A percentile compares a stretch with the other conserved stretches of the same genome.
phyloP scores from a whole-genome alignment of 2,797 vertebrate genomes.

The Danio tinwini region DNA sequence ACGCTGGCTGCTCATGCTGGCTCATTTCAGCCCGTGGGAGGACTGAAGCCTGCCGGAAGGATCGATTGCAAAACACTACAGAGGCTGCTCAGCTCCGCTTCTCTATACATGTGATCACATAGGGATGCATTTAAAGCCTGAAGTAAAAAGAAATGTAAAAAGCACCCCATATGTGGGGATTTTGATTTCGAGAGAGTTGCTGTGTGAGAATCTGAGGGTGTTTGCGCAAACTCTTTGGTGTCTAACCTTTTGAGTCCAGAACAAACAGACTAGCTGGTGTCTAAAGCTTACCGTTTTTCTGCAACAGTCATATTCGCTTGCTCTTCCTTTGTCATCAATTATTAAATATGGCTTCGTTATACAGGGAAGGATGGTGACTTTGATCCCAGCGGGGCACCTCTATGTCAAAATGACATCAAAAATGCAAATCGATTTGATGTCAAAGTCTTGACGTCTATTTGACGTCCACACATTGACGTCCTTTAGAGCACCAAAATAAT shows the following conservation, averaged over 20 bases:
- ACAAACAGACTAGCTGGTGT: slow-evolving; percentile 29
- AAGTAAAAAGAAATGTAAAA: slow-evolving; percentile 34
- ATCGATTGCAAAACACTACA: slow-evolving; percentile 57
- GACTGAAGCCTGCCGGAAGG: slow-evolving; percentile 58
- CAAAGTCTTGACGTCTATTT: too few relatives aligned
- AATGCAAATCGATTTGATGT: too few relatives aligned
- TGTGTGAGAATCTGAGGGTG: slow-evolving; percentile 47
- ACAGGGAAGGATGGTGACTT: slow-evolving; percentile 14
- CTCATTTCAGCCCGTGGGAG: slow-evolving; percentile 59
- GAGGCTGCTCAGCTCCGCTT: slow-evolving; percentile 32
- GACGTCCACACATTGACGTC: too few relatives aligned
- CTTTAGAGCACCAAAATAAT: too few relatives aligned
- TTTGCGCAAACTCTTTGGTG: slow-evolving; percentile 64
- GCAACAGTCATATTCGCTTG: slow-evolving; percentile 47
- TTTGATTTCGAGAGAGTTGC: slow-evolving; percentile 23
- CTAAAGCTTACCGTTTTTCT: slow-evolving; percentile 27
- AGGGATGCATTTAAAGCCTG: slow-evolving; percentile 50
- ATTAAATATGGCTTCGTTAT: slow-evolving; percentile 55
- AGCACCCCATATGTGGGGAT: slow-evolving; percentile 24
- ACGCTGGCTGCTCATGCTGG: slow-evolving; percentile 58
- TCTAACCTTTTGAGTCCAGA: slow-evolving; percentile 51
- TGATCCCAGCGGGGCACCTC: not conserved
- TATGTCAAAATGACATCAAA: too few relatives aligned
- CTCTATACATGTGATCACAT: slow-evolving; percentile 43
- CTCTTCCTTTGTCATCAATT: slow-evolving; percentile 56